Conservation (phyloP, 92 coral and sea anemone species). For the Hydrozoanthus gracilis region DNA sequence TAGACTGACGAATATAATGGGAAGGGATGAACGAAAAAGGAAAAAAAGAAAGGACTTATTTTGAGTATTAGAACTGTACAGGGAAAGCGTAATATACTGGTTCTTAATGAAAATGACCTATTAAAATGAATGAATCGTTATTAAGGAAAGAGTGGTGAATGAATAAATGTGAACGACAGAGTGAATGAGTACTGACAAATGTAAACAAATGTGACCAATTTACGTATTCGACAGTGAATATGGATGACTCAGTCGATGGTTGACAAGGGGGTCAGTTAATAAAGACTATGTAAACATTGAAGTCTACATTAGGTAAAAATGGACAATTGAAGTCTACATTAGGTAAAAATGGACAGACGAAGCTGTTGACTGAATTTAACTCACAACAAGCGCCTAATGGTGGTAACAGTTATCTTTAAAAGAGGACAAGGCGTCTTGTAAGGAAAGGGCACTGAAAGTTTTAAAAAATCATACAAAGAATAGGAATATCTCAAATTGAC, state of each 20-base stretch:
- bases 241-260: conserved; percentile 21
- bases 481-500: conserved; percentile 15
- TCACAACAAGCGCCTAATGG: conserved; percentile 21
- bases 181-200: conserved; percentile 19
- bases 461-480: conserved; percentile 16
- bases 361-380: conserved; percentile 19
- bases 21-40: conserved; percentile 20
- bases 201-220: conserved; percentile 18
- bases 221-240: conserved; percentile 19
- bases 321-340: conserved; percentile 20
- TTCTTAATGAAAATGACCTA: background rate
- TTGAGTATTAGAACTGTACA: conserved; percentile 9
- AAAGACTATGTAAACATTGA: conserved; percentile 17
- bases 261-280: conserved; percentile 20
- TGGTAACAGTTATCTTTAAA: conserved; percentile 17
- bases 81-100: background rate
- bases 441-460: conserved; percentile 12
- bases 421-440: conserved; percentile 21
- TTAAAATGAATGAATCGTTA: background rate
- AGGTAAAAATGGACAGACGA: conserved; percentile 20
- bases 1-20: conserved; percentile 1
- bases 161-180: conserved; percentile 19
- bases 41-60: conserved; percentile 13
- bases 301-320: conserved; percentile 18
- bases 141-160: conserved; percentile 19